Evolutionary conservation across 2,113 vertebrate genomes (phyloP).

Genomic region (Mixornis gularis): DNA sequence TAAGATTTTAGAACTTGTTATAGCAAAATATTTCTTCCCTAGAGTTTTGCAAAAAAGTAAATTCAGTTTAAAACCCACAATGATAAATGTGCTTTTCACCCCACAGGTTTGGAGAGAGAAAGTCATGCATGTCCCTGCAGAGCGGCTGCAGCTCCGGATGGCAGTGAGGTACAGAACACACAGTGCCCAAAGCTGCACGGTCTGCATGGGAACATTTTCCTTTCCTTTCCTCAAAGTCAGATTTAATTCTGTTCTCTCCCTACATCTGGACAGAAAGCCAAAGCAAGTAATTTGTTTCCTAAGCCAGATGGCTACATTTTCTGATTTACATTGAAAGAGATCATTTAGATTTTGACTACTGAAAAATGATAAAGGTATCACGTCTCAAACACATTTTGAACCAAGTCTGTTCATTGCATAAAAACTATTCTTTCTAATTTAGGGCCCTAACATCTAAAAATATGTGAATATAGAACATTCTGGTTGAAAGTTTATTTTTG

Average conservation of each 20-base stretch:
- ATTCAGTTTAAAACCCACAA: neutral
- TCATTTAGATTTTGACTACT: neutral
- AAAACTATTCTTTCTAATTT: neutral
- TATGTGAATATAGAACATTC: neutral
- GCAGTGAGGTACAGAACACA: neutral
- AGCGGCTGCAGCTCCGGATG: neutral
- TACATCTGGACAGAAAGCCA: neutral
- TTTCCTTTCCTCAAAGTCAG: neutral
- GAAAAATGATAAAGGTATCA: neutral
- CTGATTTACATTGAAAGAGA: neutral
- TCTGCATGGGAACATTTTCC: neutral
- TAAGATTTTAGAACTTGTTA: neutral
- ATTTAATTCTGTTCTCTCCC: neutral
- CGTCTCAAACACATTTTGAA: neutral
- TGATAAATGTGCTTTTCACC: neutral
- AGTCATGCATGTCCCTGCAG: rapidly evolving
- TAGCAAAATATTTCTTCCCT: neutral
- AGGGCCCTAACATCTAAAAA: neutral
- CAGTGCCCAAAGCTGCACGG: neutral
- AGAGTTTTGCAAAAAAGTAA: neutral
- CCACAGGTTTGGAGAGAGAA: neutral
- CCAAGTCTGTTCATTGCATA: neutral
- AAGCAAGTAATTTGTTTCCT: neutral
- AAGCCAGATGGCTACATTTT: neutral
- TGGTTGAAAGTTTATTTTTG: neutral